A percentile compares a stretch with the other conserved stretches of the same genome.
Evolutionary conservation across 92 coral and sea anemone genomes (phyloP).

Genomic region (Pocillopora meandrina): DNA sequence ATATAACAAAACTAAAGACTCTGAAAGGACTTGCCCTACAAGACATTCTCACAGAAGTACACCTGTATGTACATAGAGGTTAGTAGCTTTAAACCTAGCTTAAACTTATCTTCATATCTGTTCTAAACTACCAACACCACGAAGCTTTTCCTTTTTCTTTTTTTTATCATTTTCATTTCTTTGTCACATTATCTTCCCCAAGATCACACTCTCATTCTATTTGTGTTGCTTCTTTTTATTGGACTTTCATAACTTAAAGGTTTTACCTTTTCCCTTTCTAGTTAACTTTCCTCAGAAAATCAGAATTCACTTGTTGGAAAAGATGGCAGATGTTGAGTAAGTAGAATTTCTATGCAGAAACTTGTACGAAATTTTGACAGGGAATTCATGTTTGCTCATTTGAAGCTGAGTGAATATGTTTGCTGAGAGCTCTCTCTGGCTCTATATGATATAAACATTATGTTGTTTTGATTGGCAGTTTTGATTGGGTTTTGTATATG

Average conservation of each 20-base stretch:
- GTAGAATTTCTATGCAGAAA: conserved; percentile 4
- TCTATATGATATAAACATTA: background rate
- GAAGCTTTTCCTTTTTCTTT: too few species aligned
- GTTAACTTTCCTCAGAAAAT: conserved; percentile 89
- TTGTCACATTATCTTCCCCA: too few species aligned
- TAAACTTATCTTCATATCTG: too few species aligned
- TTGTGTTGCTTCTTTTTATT: background rate
- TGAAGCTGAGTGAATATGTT: background rate
- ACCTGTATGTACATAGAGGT: conserved; percentile 96
- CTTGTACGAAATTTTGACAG: background rate
- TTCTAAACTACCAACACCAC: too few species aligned
- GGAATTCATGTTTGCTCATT: background rate
- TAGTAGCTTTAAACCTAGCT: background rate
- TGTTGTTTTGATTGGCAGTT: too few species aligned
- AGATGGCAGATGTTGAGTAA: conserved; percentile 99
- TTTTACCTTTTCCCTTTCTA: conserved; percentile 16
- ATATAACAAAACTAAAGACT: conserved; percentile 91
- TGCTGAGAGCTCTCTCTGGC: background rate
- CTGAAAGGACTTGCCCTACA: conserved; percentile 94
- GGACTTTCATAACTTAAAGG: background rate
- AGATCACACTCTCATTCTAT: background rate
- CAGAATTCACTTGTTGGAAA: conserved; percentile 84
- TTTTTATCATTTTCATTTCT: too few species aligned
- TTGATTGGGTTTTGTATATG: too few species aligned
- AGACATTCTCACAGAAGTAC: conserved; percentile 92